Conservation (phyloP, 2,888 invertebrate species). For the Kuschelorhynchus macadamiae region DNA sequence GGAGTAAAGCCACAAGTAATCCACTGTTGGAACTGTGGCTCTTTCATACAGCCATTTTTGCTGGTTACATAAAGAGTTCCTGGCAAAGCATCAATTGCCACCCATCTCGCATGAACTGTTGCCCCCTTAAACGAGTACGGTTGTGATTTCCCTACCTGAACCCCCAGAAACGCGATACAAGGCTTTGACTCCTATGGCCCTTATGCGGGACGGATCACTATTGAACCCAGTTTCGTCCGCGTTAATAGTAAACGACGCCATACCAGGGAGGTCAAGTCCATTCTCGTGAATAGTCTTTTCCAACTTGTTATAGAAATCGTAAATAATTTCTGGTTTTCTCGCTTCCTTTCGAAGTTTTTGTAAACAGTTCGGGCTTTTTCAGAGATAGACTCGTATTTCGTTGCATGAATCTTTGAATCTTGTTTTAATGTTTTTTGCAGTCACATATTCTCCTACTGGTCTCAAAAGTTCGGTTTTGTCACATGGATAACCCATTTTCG, state of each 20-base stretch:
- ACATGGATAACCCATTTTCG: neutral
- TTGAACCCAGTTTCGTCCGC: conserved; percentile 4
- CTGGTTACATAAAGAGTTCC: conserved; percentile 56
- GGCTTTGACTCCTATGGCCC: conserved; percentile 22
- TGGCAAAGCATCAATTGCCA: conserved; percentile 46
- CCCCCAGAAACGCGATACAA: neutral
- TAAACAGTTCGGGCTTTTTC: conserved; percentile 40
- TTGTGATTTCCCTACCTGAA: too few relatives aligned
- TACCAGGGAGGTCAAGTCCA: conserved; percentile 23
- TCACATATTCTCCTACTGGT: conserved; percentile 10
- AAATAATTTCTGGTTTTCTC: conserved; percentile 53
- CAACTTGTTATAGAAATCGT: conserved; percentile 54
- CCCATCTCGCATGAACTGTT: conserved; percentile 54
- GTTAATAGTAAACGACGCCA: conserved; percentile 10
- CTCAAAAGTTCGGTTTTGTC: neutral
- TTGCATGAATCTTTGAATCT: conserved; percentile 22
- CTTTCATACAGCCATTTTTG: conserved; percentile 58
- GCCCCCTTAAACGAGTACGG: conserved; percentile 52
- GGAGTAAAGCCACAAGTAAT: conserved; percentile 40
- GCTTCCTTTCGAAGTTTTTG: conserved; percentile 37
- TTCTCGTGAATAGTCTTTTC: conserved; percentile 40
- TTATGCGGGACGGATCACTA: conserved; percentile 7
- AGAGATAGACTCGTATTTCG: conserved; percentile 23
- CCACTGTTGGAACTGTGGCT: conserved; percentile 50
- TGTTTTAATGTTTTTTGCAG: conserved; percentile 17